These are phyloP conservation scores for Cristatella mucedo DNA, from an alignment of 2,888 invertebrate genomes.

Conservation along the genomic window DNA sequence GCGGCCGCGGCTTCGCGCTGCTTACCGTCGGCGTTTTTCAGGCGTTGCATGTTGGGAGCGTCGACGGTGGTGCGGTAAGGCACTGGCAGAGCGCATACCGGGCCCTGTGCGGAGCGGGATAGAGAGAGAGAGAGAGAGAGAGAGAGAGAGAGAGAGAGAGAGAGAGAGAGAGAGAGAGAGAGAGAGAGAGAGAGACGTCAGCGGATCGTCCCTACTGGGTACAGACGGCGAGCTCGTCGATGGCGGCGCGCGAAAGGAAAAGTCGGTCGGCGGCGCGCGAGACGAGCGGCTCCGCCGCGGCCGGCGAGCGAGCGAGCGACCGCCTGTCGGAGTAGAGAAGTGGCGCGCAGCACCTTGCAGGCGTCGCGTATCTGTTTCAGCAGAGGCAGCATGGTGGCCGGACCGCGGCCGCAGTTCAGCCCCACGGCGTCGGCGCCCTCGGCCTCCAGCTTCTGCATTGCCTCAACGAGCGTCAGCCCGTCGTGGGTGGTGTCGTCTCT, in stretches of 20 bases:
- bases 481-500: constrained; percentile 19
- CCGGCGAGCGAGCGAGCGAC: no score
- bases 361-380: constrained; percentile 19
- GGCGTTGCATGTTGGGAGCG: constrained; percentile 18
- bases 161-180: no score
- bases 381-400: constrained; percentile 21
- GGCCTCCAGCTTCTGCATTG: constrained; percentile 20
- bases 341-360: constrained; percentile 22
- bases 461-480: constrained; percentile 20
- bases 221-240: no score
- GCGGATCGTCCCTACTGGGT: no score
- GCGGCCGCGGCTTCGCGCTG: background rate
- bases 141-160: no score
- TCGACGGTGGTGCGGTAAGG: constrained; percentile 18
- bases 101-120: no score
- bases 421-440: constrained; percentile 29
- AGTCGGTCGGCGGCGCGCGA: no score
- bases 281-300: no score
- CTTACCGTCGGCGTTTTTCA: constrained; percentile 15
- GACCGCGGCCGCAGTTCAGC: constrained; percentile 27
- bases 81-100: constrained; percentile 22
- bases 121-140: no score
- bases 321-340: no score
- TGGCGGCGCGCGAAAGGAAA: no score
- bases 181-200: no score